phyloP scores from a whole-genome alignment of 2,113 vertebrate genomes.

The Lophochroa leadbeateri region DNA sequence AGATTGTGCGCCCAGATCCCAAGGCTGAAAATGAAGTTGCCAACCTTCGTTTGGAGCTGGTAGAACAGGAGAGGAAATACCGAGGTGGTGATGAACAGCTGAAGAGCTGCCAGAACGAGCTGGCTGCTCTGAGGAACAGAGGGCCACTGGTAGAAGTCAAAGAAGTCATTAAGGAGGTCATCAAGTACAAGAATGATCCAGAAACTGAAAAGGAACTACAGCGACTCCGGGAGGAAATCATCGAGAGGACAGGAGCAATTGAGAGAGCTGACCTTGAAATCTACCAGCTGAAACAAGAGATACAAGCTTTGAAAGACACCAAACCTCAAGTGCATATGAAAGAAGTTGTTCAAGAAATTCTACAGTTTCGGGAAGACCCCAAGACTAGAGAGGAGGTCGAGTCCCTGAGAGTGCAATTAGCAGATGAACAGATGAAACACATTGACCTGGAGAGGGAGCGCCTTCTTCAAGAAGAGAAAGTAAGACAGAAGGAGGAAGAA shows the following conservation, averaged over 20 bases:
- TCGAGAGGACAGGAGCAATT: conserved; percentile 87
- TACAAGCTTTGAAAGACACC: conserved; percentile 88
- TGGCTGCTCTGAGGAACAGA: conserved; percentile 81
- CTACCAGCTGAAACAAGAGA: conserved; percentile 90
- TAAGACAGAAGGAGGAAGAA: conserved; percentile 86
- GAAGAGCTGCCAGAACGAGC: conserved; percentile 82
- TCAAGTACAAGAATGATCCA: conserved; percentile 94
- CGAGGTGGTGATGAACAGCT: conserved; percentile 85
- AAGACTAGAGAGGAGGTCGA: conserved; percentile 92
- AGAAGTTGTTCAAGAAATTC: conserved; percentile 92
- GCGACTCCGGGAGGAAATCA: conserved; percentile 90
- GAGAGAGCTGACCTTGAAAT: conserved; percentile 92
- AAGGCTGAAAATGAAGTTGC: conserved; percentile 92
- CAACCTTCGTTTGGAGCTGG: conserved; percentile 90
- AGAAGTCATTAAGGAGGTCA: conserved; percentile 94
- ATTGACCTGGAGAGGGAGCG: conserved; percentile 87
- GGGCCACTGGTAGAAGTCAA: conserved; percentile 91
- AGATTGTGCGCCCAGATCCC: conserved; percentile 94
- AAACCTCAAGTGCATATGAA: conserved; percentile 92
- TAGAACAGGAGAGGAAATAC: conserved; percentile 89
- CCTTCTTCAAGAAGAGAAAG: conserved; percentile 83
- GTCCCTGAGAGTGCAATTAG: conserved; percentile 81
- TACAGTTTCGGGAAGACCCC: conserved; percentile 92
- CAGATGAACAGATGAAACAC: conserved; percentile 90
- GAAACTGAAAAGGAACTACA: conserved; percentile 90